Evolutionary conservation across 2,113 vertebrate species (phyloP).

Genomic region (Clarias batrachus): DNA sequence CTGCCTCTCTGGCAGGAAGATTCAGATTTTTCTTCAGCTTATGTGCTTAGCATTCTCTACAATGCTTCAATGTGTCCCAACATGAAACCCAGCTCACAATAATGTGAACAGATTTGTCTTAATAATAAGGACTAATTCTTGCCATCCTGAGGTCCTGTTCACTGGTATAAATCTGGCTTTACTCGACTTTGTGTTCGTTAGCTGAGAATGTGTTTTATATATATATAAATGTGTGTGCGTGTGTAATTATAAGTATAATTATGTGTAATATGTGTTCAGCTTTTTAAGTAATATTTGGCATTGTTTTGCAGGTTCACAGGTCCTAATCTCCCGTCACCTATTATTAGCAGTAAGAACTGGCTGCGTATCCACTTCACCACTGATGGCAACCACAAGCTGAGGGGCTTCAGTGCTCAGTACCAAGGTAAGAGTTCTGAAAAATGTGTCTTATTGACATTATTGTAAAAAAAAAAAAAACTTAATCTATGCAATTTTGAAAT

Average conservation of each 20-base stretch:
- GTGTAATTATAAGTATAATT: too few relatives aligned
- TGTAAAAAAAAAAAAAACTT: neutral
- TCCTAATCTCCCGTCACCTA: conserved; percentile 88
- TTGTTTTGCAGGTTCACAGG: conserved; percentile 86
- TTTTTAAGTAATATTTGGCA: conserved; percentile 3
- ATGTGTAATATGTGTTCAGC: neutral
- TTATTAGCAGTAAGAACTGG: conserved; percentile 99
- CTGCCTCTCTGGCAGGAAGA: conserved; percentile 35
- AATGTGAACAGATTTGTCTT: conserved; percentile 41
- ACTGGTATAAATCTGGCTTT: conserved; percentile 31
- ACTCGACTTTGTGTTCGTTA: conserved; percentile 19
- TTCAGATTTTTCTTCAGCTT: conserved; percentile 48
- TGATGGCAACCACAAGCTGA: conserved; percentile 92
- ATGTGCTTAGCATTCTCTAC: conserved; percentile 41
- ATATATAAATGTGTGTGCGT: too few relatives aligned
- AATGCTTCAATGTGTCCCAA: conserved; percentile 9
- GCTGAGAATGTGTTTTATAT: neutral
- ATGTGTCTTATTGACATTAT: neutral
- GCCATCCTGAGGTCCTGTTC: conserved; percentile 20
- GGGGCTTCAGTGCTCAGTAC: conserved; percentile 95
- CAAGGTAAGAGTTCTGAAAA: conserved; percentile 79
- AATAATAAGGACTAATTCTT: conserved; percentile 42
- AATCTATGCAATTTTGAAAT: neutral
- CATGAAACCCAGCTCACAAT: conserved; percentile 22
- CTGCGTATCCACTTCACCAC: conserved; percentile 93